Evolutionary conservation across 2,888 invertebrate species (phyloP).

Genomic region (Ecliptopera silaceata): DNA sequence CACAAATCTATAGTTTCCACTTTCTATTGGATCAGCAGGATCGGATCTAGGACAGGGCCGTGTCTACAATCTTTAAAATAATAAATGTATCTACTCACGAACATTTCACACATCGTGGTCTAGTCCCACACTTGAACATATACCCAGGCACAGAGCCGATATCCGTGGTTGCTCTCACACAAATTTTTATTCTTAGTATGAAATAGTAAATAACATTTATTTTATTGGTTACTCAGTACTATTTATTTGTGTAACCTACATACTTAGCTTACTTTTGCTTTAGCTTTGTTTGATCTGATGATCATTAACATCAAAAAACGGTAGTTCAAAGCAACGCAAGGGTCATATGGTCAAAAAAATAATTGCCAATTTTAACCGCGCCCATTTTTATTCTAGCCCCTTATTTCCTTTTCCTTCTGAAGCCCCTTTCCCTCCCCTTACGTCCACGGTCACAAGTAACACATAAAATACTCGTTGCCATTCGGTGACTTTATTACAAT

Average conservation of each 20-base stretch:
- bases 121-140: too few species aligned
- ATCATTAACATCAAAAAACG: not conserved
- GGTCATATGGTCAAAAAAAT: not conserved
- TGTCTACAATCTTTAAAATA: too few species aligned
- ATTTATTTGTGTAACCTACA: too few species aligned
- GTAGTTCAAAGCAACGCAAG: not conserved
- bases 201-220: too few species aligned
- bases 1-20: conserved; percentile 16
- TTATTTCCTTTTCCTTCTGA: not conserved
- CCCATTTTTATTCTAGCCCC: not conserved
- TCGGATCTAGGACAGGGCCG: not conserved
- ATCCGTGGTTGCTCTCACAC: too few species aligned
- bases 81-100: too few species aligned
- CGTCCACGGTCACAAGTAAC: not conserved
- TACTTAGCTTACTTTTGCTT: too few species aligned
- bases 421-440: not conserved
- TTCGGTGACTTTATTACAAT: conserved; percentile 30
- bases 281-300: not conserved
- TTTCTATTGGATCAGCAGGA: conserved; percentile 15
- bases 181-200: too few species aligned
- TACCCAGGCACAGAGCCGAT: too few species aligned
- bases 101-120: too few species aligned
- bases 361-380: not conserved
- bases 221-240: too few species aligned
- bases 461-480: conserved; percentile 13